These are phyloP conservation scores for Oceanodroma leucorhoa DNA, from an alignment of 2,797 vertebrate species.

Conservation along the genomic window DNA sequence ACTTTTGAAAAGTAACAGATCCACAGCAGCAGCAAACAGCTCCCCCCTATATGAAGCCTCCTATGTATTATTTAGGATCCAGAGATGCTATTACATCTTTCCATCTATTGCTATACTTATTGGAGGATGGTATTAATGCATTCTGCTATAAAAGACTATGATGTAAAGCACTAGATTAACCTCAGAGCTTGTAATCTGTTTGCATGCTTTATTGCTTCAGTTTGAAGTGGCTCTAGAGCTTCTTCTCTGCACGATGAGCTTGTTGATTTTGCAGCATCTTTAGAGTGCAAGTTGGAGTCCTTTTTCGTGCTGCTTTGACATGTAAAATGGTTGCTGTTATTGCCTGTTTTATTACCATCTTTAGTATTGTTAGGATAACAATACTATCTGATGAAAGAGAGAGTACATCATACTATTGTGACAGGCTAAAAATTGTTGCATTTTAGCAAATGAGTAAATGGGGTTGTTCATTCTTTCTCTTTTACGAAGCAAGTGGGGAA, in stretches of 20 bases:
- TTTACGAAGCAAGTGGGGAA: background rate
- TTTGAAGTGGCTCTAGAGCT: background rate
- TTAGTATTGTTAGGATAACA: background rate
- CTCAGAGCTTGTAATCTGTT: conserved; percentile 2
- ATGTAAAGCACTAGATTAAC: background rate
- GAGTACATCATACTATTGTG: background rate
- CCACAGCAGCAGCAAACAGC: background rate
- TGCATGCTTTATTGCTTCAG: background rate
- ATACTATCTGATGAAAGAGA: background rate
- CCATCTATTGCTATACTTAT: background rate
- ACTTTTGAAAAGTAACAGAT: background rate
- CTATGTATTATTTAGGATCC: conserved; percentile 17
- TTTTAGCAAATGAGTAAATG: conserved; percentile 22
- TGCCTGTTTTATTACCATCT: background rate
- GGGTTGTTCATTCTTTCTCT: background rate
- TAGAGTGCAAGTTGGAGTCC: background rate
- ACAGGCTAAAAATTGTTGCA: background rate
- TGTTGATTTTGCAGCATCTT: background rate
- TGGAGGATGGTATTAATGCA: background rate
- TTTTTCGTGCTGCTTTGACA: background rate
- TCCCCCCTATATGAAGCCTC: background rate
- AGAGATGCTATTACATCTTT: background rate
- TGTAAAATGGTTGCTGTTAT: background rate
- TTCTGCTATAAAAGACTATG: background rate
- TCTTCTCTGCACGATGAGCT: background rate